A percentile compares a stretch with the other conserved stretches of the same genome.
These are phyloP conservation scores for Heteromurus nitidus DNA, from an alignment of 2,888 invertebrate genomes.

Conservation along the genomic window DNA sequence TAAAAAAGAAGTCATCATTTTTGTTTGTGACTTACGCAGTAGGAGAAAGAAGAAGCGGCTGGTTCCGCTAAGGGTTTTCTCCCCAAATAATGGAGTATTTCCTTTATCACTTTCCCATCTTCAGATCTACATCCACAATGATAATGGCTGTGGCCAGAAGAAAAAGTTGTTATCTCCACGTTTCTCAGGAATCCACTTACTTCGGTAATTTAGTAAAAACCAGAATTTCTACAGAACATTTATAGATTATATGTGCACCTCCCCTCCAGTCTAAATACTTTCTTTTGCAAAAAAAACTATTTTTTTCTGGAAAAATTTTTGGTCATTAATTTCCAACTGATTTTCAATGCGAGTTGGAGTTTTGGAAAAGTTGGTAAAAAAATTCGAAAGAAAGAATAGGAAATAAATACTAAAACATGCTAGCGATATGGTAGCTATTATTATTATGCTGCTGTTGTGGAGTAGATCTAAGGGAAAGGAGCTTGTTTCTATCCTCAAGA, in stretches of 20 bases:
- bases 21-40: constrained; percentile 30
- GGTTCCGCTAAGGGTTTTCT: background rate
- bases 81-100: constrained; percentile 38
- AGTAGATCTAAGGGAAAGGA: background rate
- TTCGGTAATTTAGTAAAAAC: constrained; percentile 33
- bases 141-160: constrained; percentile 28
- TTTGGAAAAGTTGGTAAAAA: constrained; percentile 23
- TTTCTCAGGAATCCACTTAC: constrained; percentile 23
- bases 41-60: background rate
- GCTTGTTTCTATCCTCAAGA: constrained; percentile 26
- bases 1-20: constrained; percentile 53
- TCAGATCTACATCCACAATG: background rate
- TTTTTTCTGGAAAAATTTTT: constrained; percentile 22
- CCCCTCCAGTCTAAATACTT: background rate
- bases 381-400: background rate
- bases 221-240: background rate
- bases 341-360: constrained; percentile 23
- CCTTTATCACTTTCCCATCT: constrained; percentile 41
- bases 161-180: constrained; percentile 53
- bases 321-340: constrained; percentile 40
- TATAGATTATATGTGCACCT: background rate
- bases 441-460: background rate
- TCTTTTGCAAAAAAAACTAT: background rate
- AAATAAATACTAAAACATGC: background rate
- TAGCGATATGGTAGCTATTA: too few relatives aligned